Evolutionary conservation across 1,140 invertebrate genomes (phyloP), one percentile per base, ranked within the genome.

Genomic region (Teleopsis dalmanni): DNA sequence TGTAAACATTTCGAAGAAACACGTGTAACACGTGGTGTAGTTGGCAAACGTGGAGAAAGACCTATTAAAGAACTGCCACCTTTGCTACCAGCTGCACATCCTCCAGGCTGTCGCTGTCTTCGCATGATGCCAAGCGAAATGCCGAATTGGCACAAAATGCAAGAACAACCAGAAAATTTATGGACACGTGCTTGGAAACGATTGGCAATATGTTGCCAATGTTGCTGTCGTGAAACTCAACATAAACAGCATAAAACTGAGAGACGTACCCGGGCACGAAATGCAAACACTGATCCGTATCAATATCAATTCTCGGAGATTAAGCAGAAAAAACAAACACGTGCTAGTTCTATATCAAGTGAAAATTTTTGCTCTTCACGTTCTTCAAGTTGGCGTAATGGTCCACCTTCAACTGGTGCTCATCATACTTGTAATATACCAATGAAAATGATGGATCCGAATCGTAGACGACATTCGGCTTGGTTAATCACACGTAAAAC

Each of bases 1-100:
- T 97, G 93, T 71, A 90, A 93, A 64, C 86, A 90, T 8, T 93
- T 95, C 55, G 91, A 95, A 70, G 91, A 95, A 62, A 91, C 88
- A 1, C 75, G 91, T 22, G 90, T 94, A 1, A 91, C 89, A 0
- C 76, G 89, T 11, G 91, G 91, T 49, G 89, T 88, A 1, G 75
- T 87, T 37, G 85, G 33, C 4, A 4, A 44, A 1, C 21, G 47
- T 7, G 52, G 47, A 41, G 42, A 42, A 18, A 74, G 87, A 42
- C 85, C 84, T 11, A 87, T 85, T 2, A 77, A 85, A 48, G 86
- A 88, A 14, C 75, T 81, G 44, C 78, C 74, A 25, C 73, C 72
- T 3, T 59, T 75, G 47, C 56, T 75, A 48, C 78, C 81, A 29
- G 70, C 73, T 10, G 76, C 80, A 13, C 79, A 81, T 62, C 65